Conservation (phyloP, 1,140 invertebrate genomes). For the Cardiocondyla obscurior region DNA sequence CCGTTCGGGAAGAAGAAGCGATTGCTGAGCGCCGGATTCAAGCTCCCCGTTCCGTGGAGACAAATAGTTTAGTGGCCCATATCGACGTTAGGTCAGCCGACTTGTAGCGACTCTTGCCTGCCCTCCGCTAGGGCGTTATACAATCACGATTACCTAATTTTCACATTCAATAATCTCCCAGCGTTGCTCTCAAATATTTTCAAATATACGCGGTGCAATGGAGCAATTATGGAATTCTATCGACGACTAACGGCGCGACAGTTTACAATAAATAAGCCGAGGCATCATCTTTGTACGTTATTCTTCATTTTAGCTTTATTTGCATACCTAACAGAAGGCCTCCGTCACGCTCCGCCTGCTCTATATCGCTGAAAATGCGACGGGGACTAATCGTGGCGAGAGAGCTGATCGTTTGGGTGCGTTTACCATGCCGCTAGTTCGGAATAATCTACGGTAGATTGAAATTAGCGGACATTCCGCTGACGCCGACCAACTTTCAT, state of each 20-base stretch:
- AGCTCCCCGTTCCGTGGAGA: slow-evolving; percentile 41
- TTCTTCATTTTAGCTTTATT: slow-evolving; percentile 44
- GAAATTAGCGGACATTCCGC: slow-evolving; percentile 35
- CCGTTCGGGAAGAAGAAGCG: slow-evolving; percentile 39
- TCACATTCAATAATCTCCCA: neutral
- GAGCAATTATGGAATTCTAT: neutral
- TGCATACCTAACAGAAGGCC: slow-evolving; percentile 41
- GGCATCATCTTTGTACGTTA: neutral
- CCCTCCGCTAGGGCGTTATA: no score
- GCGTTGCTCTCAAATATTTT: neutral
- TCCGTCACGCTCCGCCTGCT: slow-evolving; percentile 1
- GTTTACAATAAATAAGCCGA: neutral
- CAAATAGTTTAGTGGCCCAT: slow-evolving; percentile 65
- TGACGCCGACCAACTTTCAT: slow-evolving; percentile 31
- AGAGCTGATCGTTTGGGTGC: slow-evolving; percentile 14
- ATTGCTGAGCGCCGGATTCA: slow-evolving; percentile 66
- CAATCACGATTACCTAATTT: no score
- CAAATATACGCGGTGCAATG: neutral
- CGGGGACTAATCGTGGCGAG: slow-evolving; percentile 36
- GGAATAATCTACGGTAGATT: slow-evolving; percentile 26
- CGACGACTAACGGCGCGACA: slow-evolving; percentile 1
- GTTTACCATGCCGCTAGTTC: neutral
- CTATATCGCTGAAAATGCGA: slow-evolving; percentile 36
- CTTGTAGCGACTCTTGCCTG: neutral
- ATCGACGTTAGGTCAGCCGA: slow-evolving; percentile 57